Percentiles rank a stretch among this genome's conserved stretches.
These are phyloP conservation scores for Corvus cornix DNA, from an alignment of 2,113 vertebrate genomes.

Conservation along the genomic window DNA sequence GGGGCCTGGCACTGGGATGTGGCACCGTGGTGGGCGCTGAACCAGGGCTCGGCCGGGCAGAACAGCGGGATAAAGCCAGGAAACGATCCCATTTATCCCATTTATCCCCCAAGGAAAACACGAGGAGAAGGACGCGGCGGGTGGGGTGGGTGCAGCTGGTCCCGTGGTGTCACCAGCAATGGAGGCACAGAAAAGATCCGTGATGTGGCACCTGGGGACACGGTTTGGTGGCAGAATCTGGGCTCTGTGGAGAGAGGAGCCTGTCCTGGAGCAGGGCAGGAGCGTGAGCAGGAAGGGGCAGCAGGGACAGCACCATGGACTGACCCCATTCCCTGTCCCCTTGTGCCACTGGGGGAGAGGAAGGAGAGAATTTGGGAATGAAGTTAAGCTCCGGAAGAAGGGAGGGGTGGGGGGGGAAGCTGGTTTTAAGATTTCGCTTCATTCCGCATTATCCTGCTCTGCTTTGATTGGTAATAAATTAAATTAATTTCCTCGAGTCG, in stretches of 20 bases:
- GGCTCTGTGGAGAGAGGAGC: not conserved
- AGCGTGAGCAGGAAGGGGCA: not conserved
- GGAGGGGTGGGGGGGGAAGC: too few species aligned
- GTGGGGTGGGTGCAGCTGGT: too few species aligned
- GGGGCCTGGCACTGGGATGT: not conserved
- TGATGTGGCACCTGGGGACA: not conserved
- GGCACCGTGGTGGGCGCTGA: not conserved
- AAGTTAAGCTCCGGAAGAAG: not conserved
- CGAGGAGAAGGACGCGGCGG: not conserved
- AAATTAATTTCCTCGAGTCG: not conserved
- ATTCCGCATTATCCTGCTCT: not conserved
- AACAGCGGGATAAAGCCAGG: not conserved
- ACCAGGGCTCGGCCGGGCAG: not conserved
- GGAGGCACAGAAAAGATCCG: not conserved
- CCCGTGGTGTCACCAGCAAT: too few species aligned
- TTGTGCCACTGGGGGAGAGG: too few species aligned
- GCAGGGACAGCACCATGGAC: not conserved
- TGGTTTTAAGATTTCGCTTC: fast-evolving
- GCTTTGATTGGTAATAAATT: not conserved
- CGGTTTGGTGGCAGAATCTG: not conserved
- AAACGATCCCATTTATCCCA: fast-evolving
- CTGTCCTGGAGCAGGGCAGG: not conserved
- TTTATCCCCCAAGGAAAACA: too few species aligned
- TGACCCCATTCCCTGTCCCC: not conserved
- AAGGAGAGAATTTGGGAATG: not conserved